Evolutionary conservation across 1,140 invertebrate genomes (phyloP).

Genomic region (Caerostris extrusa): DNA sequence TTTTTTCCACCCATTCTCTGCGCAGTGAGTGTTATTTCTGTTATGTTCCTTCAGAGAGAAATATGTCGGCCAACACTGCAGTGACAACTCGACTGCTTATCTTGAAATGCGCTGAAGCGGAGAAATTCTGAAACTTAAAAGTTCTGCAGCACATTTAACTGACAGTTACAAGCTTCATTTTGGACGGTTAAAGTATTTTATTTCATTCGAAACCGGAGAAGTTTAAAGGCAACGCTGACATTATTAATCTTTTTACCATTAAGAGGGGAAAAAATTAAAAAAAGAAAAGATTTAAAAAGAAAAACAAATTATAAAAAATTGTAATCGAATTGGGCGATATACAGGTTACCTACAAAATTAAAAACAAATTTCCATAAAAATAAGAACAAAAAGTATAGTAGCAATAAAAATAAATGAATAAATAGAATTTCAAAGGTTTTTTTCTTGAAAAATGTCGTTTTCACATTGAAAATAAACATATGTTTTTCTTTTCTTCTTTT

Average conservation of each 20-base stretch:
- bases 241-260: neutral
- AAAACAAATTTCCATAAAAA: too few relatives aligned
- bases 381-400: too few relatives aligned
- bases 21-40: neutral
- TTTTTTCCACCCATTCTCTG: neutral
- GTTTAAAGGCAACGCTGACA: neutral
- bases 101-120: neutral
- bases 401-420: too few relatives aligned
- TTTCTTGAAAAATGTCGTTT: too few relatives aligned
- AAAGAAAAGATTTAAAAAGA: too few relatives aligned
- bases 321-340: too few relatives aligned
- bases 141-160: neutral
- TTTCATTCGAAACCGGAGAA: neutral
- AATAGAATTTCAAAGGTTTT: too few relatives aligned
- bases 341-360: too few relatives aligned
- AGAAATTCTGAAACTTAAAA: neutral
- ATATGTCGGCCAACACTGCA: neutral
- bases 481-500: too few relatives aligned
- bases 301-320: too few relatives aligned
- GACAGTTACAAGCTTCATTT: neutral
- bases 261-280: neutral
- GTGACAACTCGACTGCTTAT: neutral
- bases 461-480: too few relatives aligned
- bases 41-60: neutral
- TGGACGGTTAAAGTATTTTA: neutral